Evolutionary conservation across 2,113 vertebrate genomes (phyloP).

Genomic region (Zosterops borbonicus): DNA sequence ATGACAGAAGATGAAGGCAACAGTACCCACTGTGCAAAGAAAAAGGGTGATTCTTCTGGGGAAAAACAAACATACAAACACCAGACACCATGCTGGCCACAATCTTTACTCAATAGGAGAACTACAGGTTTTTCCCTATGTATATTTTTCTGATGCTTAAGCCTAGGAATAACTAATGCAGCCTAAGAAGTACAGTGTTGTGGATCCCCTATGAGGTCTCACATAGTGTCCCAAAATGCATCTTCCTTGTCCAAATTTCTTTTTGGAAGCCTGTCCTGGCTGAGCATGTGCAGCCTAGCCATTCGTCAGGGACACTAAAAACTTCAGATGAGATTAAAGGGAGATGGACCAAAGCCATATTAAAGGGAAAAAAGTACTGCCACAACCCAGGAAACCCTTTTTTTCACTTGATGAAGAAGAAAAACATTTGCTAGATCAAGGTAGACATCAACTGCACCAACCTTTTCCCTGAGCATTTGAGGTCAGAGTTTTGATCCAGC

Average conservation of each 20-base stretch:
- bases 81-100: rapidly evolving
- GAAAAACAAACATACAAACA: not conserved
- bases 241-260: not conserved
- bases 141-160: not conserved
- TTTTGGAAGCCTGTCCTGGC: not conserved
- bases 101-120: not conserved
- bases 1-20: not conserved
- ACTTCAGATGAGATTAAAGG: not conserved
- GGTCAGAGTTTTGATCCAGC: not conserved
- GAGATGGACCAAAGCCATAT: not conserved
- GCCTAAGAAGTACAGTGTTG: not conserved
- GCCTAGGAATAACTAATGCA: not conserved
- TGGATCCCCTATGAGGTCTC: not conserved
- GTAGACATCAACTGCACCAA: not conserved
- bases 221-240: not conserved
- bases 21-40: not conserved
- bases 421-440: not conserved
- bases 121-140: not conserved
- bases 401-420: not conserved
- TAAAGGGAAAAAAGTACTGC: not conserved
- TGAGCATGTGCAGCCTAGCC: not conserved
- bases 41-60: not conserved
- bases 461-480: not conserved
- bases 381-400: not conserved
- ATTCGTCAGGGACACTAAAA: not conserved